A percentile compares a stretch with the other conserved stretches of the same genome.
Evolutionary conservation across 2,113 vertebrate genomes (phyloP).

Genomic region (Lophochroa leadbeateri): DNA sequence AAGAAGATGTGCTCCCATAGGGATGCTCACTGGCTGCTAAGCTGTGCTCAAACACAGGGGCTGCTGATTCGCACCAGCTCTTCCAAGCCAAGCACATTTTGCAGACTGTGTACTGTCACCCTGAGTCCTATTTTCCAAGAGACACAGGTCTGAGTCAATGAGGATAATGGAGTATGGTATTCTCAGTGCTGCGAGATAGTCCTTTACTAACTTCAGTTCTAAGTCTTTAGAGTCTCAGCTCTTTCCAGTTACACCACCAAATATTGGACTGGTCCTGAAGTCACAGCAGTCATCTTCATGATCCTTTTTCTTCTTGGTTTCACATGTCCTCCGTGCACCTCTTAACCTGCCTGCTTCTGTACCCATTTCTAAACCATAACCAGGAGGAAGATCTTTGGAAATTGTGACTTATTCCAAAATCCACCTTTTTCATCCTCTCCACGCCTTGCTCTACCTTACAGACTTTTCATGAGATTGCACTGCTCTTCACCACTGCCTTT

Average conservation of each 20-base stretch:
- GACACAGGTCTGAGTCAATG: neutral
- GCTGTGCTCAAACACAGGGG: rapidly evolving
- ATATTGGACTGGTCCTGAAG: neutral
- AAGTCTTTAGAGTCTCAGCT: neutral
- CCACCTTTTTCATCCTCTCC: neutral
- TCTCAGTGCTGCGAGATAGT: neutral
- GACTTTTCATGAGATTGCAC: neutral
- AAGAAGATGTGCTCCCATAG: neutral
- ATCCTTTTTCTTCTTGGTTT: neutral
- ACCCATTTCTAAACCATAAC: neutral
- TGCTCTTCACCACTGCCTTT: neutral
- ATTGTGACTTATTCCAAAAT: neutral
- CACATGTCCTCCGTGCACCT: neutral
- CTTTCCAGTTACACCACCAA: neutral
- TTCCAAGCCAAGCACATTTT: neutral
- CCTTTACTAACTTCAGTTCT: neutral
- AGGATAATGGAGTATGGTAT: neutral
- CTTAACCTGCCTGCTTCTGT: neutral
- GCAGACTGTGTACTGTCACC: neutral
- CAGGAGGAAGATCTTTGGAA: neutral
- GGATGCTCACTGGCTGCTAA: neutral
- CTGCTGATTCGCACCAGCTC: neutral
- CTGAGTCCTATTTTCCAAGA: neutral
- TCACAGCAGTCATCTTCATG: neutral
- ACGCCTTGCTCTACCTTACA: neutral